Evolutionary conservation across 2,113 vertebrate genomes (phyloP), one percentile per base, ranked within the genome.

Genomic region (Rafetus swinhoei): DNA sequence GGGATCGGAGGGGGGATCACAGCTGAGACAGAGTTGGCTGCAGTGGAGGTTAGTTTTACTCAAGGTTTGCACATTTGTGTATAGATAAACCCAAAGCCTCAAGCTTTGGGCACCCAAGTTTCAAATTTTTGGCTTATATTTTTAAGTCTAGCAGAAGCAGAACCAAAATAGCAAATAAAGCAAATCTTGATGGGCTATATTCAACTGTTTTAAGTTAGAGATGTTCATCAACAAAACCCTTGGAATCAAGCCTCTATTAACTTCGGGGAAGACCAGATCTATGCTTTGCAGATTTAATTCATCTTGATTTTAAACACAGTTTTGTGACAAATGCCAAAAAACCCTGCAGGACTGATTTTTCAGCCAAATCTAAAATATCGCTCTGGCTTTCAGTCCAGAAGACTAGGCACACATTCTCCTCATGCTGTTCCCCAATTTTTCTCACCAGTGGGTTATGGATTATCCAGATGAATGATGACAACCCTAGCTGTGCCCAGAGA

Each of bases 261-360:
- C 87, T 96, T 90, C 82, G 87, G 69, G 10, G 89, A 95, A 92
- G 88, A 89, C 65, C 69, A 92, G 50, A 57, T 91, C 94, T 84
- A 60, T 56, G 29, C 15, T 94, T 90, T 95, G 84, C 90, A 92
- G 89, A 81, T 96, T 93, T 90, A 95, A 60, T 53, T 91, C 60
- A 8, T 92, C 79, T 95, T 56, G 10, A 6, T 81, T 94, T 94
- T 81, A 94, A 89, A 85, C 62, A 79, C 3, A 39, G 82, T 92
- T 92, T 92, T 92, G 79, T 92, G 81, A 86, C 76, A 88, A 85
- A 82, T 83, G 81, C 83, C 76, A 95, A 94, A 94, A 93, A 88
- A 32, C 92, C 90, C n/a, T 29, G 22, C 29, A 53, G 84, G n/a
- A 89, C 52, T 1, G 2, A 39, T 88, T 95, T 83, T 16, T 69